Evolutionary conservation across 2,113 vertebrate genomes (phyloP).

Genomic region (Hippocampus abdominalis): DNA sequence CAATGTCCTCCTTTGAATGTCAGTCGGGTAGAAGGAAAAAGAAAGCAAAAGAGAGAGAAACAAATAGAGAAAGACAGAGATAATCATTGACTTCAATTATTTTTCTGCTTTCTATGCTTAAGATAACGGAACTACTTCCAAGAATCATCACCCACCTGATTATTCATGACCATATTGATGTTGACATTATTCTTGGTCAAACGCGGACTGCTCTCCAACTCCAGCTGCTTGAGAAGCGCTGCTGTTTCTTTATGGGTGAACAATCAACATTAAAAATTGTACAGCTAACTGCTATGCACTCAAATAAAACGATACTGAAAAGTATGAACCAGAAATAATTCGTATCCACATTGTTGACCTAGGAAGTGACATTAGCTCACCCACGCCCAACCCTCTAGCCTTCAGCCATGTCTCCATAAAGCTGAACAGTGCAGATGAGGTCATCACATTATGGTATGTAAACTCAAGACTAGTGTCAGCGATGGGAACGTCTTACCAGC

Average conservation of each 20-base stretch:
- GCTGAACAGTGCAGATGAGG: too few species aligned
- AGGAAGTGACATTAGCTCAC: too few species aligned
- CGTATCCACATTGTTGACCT: too few species aligned
- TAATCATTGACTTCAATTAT: neutral
- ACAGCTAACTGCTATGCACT: neutral
- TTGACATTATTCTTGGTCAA: constrained; percentile 67
- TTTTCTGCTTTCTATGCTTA: neutral
- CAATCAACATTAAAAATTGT: neutral
- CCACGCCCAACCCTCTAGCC: too few species aligned
- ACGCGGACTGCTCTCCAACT: constrained; percentile 63
- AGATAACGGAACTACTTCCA: neutral
- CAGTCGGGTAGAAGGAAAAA: neutral
- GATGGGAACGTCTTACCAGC: too few species aligned
- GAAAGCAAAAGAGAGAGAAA: neutral
- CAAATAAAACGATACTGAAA: neutral
- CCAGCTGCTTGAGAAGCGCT: constrained; percentile 83
- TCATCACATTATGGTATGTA: too few species aligned
- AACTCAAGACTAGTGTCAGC: too few species aligned
- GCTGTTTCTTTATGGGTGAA: constrained; percentile 59
- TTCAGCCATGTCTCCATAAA: too few species aligned
- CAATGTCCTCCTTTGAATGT: constrained; percentile 78
- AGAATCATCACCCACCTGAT: constrained; percentile 75
- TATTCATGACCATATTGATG: constrained; percentile 80
- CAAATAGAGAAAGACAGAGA: neutral
- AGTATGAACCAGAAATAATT: too few species aligned